Conservation (phyloP, 2,797 vertebrate species). For the Brotula barbata region DNA sequence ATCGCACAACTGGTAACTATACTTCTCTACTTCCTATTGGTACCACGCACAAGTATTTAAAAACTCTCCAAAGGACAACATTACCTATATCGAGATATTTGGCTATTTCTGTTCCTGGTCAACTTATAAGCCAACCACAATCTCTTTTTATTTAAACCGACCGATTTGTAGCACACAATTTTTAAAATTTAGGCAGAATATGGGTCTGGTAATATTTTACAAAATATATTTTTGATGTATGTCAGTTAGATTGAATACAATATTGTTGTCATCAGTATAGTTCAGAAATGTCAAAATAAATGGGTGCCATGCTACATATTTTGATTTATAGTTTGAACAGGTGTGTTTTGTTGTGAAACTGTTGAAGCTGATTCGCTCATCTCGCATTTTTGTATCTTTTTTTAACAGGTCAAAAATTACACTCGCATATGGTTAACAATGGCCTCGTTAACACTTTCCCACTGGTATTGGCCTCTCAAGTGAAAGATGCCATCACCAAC, state of each 20-base stretch:
- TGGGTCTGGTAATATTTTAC: no score
- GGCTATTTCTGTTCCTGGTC: no score
- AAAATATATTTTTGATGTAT: no score
- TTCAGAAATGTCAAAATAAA: no score
- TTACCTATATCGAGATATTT: background rate
- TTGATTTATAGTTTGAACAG: background rate
- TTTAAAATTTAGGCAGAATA: no score
- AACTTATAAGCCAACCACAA: no score
- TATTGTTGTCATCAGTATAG: no score
- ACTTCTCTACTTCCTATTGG: background rate
- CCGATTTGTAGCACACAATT: no score
- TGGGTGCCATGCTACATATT: no score
- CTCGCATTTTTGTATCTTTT: background rate
- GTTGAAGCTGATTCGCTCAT: background rate
- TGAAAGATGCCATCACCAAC: slow-evolving; percentile 66
- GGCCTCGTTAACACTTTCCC: slow-evolving; percentile 23
- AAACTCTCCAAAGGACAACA: background rate
- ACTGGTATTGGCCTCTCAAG: slow-evolving; percentile 34
- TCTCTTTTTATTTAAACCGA: no score
- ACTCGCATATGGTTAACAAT: slow-evolving; percentile 7
- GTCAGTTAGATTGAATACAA: no score
- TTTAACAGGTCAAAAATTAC: slow-evolving; percentile 35
- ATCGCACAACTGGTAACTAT: slow-evolving; percentile 45
- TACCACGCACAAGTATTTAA: background rate
- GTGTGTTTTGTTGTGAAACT: background rate